Evolutionary conservation across 2,797 vertebrate genomes (phyloP).

Genomic region (Trematomus bernacchii): DNA sequence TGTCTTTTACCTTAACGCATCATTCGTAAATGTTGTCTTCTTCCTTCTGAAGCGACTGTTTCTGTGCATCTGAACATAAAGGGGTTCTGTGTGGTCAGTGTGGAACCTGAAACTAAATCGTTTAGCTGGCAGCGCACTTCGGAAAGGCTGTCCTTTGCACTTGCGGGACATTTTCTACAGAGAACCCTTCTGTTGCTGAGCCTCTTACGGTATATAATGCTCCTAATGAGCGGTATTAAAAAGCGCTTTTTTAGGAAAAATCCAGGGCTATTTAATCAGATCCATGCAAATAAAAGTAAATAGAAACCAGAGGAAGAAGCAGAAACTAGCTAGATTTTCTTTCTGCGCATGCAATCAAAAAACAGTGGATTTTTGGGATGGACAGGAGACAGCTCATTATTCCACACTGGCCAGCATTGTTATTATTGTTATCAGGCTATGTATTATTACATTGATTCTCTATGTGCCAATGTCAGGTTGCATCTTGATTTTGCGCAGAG

Average conservation of each 20-base stretch:
- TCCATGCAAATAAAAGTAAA: not conserved
- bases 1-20: conserved; percentile 58
- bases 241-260: not conserved
- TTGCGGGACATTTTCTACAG: conserved; percentile 21
- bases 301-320: not conserved
- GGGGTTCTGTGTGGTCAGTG: not conserved
- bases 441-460: not conserved
- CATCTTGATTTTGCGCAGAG: not conserved
- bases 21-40: conserved; percentile 71
- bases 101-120: not conserved
- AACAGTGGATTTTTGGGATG: not conserved
- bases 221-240: not conserved
- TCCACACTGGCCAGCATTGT: not conserved
- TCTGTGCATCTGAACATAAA: conserved; percentile 19
- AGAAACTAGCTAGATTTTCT: not conserved
- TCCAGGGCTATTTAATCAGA: not conserved
- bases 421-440: not conserved
- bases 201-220: not conserved
- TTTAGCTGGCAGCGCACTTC: conserved; percentile 12
- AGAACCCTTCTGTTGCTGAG: not conserved
- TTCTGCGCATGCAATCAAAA: not conserved
- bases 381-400: not conserved
- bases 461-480: not conserved
- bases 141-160: not conserved
- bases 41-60: conserved; percentile 54